Base-by-base conservation (phyloP, 2,888 invertebrate species). In the Caenorhabditis sinica region DNA sequence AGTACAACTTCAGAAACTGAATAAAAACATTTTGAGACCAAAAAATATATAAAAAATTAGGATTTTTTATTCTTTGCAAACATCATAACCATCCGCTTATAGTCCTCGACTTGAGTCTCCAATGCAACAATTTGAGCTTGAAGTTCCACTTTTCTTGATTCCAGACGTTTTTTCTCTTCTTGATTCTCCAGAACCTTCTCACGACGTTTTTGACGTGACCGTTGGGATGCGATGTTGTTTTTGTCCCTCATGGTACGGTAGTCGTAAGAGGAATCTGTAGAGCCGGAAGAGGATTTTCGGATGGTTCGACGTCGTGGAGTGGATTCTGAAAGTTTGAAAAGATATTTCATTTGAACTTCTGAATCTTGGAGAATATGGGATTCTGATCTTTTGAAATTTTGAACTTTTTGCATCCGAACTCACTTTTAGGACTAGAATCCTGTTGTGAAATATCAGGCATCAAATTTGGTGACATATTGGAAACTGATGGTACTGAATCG, bases 71-170 rank as follows among this genome's bases (percentile, higher is more conserved):
- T 61, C 15, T 69, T 60, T 2, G 81, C 72, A 33, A 86, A 73
- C 82, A 86, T 80, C 72, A 88, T 81, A 28, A 88, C 74, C 82
- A 86, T 80, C 51, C 73, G 79, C 69, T 88, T 88, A 66, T 88
- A 88, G 75, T 88, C 88, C 30, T 79, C 84, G 15, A 88, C 88
- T 69, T 84, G 84, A 11, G 74, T 51, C 65, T 88, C 86, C 11
- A 88, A 81, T 13, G 82, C 76, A 17, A 61, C 25, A 25, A 84
- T 56, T 51, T 74, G 79, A 13, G 88, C 82, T 25, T 76, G 65
- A 33, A 88, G 75, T 40, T 87, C 80, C 23, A 86, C 74, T 40
- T 86, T 85, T 40, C 75, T 25, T 30, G 63, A 76, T 71, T 87
- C 86, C 23, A 87, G 66, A 3, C 68, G 45, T 17, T 63, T 65